Evolutionary conservation across 2,888 invertebrate species (phyloP), one percentile per base, ranked within the genome.

Genomic region (Andrena dorsata): DNA sequence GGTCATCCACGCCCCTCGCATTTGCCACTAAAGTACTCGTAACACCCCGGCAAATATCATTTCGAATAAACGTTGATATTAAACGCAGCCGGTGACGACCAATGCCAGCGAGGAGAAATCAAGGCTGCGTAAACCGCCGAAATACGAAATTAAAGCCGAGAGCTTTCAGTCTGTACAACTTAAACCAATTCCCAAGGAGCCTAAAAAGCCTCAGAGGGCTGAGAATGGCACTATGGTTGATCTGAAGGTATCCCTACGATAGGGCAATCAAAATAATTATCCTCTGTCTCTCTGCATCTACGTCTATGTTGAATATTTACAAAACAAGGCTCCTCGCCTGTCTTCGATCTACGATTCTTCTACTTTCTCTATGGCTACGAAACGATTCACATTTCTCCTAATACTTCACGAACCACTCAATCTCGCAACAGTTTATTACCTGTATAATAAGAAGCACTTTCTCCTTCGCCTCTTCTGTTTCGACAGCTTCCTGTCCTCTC

Each of bases 151-250:
- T 89, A 94, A 94, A 93, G 93, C 94, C 90, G 95, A 95, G 92
- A 95, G 94, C 90, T 96, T 96, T 94, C 93, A 95, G 91, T 94
- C 94, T 86, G 93, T 96, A 86, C 95, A 96, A 92, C 95, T 96
- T 90, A 96, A 96, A 94, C 96, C 96, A 66, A 94, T 95, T 85
- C 91, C 92, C 85, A 94, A 94, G 89, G 89, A 91, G 63, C 72
- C 81, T 61, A 92, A 92, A 90, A 76, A 86, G 87, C 89, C 91
- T 81, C 88, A 91, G 73, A 80, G 89, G 85, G 89, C 91, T 89
- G 92, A 93, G 82, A 92, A 91, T 88, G 93, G 91, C 89, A 85
- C 79, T 78, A 77, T 65, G 80, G 65, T 91, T 82, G 90, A 90
- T 75, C 88, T 94, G 58, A 94, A 94, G 94, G 94, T 94, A 94